Evolutionary conservation across 2,888 invertebrate genomes (phyloP), one percentile per base, ranked within the genome.

Genomic region (Romanomermis culicivorax): DNA sequence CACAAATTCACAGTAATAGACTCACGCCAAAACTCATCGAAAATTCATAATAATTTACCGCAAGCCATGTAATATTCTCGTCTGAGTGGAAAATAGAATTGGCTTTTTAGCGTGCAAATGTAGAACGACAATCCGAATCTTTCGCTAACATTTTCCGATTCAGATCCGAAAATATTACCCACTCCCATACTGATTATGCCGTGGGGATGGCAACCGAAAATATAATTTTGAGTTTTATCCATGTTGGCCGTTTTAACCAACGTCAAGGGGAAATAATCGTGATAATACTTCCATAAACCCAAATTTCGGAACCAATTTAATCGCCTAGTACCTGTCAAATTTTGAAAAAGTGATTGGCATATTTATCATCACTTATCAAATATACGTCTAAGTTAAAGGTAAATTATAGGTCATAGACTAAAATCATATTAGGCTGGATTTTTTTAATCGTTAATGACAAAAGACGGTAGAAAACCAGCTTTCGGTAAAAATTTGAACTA

Each of bases 251-350:
- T 86, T 69, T 86, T 85, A 1, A 84, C 78, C 47, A 91, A 72
- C 57, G 77, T 78, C 26, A 85, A 73, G 0, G 93, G 91, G 65
- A 89, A 93, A 68, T 85, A 93, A 60, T 81, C 78, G 26, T 79
- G 75, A 67, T 80, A 81, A 65, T 81, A 78, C 49, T 64, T 65
- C 82, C 85, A 85, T 70, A 83, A 74, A 0, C 64, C 62, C 75
- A 78, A 79, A 7, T 23, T 11, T 7, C 47, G 14, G 23, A 45
- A 45, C 47, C 47, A 45, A 20, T 11, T 45, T 36, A 17, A 36
- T 7, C 11, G 36, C 17, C 36, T 36, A n/a, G n/a, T n/a, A n/a
- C n/a, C n/a, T n/a, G n/a, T n/a, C n/a, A n/a, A n/a, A n/a, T n/a
- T n/a, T n/a, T n/a, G n/a, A n/a, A n/a, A n/a, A n/a, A n/a, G n/a